Conservation (phyloP, 1,140 invertebrate species). For the Tribolium castaneum region DNA sequence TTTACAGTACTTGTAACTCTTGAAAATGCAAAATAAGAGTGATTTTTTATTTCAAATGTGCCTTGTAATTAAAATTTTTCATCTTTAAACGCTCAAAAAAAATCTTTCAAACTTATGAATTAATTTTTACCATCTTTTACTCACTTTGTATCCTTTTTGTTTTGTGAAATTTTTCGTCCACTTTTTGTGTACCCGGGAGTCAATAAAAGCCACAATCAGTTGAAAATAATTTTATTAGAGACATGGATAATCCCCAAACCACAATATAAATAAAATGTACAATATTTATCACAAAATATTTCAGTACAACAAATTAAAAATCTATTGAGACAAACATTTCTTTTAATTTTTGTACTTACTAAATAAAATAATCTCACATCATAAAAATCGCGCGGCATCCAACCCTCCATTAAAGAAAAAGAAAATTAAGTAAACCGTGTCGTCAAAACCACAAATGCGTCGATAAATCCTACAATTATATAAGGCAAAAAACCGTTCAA, state of each 20-base stretch:
- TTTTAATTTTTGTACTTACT: constrained; percentile 51
- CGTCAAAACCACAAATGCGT: constrained; percentile 11
- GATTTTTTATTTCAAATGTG: too few relatives aligned
- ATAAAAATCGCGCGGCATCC: neutral
- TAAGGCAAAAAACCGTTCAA: constrained; percentile 36
- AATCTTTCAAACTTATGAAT: too few relatives aligned
- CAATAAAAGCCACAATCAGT: constrained; percentile 6
- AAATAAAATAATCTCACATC: constrained; percentile 37
- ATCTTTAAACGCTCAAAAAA: too few relatives aligned
- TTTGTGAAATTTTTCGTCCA: too few relatives aligned
- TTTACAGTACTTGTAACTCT: too few relatives aligned
- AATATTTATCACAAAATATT: constrained; percentile 62
- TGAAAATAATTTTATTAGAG: constrained; percentile 63
- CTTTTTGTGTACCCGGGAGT: too few relatives aligned
- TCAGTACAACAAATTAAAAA: constrained; percentile 60
- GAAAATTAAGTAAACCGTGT: constrained; percentile 23
- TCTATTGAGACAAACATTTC: constrained; percentile 39
- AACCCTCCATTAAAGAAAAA: neutral
- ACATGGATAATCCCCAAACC: constrained; percentile 61
- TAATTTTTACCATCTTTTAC: too few relatives aligned
- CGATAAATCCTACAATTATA: constrained; percentile 2
- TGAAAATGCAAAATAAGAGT: too few relatives aligned
- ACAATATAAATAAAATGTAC: constrained; percentile 60
- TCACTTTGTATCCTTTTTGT: too few relatives aligned
- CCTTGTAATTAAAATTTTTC: too few relatives aligned